A percentile compares a stretch with the other conserved stretches of the same genome.
Conservation (phyloP, 2,797 vertebrate species). For the Hapalemur alaotrensis region DNA sequence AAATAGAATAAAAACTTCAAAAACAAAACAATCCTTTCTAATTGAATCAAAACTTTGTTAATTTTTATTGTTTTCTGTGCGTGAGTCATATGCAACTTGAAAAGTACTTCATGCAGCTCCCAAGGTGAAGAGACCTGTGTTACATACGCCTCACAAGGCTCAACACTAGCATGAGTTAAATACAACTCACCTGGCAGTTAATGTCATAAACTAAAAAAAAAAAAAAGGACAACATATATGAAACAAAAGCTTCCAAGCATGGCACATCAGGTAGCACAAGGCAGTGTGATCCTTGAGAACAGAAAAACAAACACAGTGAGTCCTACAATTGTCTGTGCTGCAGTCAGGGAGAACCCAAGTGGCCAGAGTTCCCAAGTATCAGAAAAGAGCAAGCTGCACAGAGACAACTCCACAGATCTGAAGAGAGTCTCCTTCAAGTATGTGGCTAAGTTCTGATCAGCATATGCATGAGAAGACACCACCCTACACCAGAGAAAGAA, state of each 20-base stretch:
- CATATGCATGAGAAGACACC: fast-evolving
- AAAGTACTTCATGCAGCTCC: too few relatives aligned
- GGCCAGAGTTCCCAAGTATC: too few relatives aligned
- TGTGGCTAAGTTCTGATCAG: background rate
- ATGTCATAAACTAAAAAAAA: background rate
- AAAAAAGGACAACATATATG: background rate
- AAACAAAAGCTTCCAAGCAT: background rate
- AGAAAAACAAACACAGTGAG: background rate
- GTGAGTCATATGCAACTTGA: too few relatives aligned
- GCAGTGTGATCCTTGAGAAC: background rate
- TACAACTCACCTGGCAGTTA: too few relatives aligned
- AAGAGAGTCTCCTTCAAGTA: background rate
- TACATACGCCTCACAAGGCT: too few relatives aligned
- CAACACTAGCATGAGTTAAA: too few relatives aligned
- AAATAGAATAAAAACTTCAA: too few relatives aligned
- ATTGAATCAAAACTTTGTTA: too few relatives aligned
- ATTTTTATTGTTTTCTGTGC: too few relatives aligned
- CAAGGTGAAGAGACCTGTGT: too few relatives aligned
- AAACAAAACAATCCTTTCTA: too few relatives aligned
- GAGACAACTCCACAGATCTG: background rate
- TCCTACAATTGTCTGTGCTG: background rate
- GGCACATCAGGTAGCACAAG: background rate
- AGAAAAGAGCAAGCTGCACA: background rate
- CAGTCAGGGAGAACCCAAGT: background rate
- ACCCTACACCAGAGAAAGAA: fast-evolving